Evolutionary conservation across 2,113 vertebrate species (phyloP).

Genomic region (Rhynchomys soricoides): DNA sequence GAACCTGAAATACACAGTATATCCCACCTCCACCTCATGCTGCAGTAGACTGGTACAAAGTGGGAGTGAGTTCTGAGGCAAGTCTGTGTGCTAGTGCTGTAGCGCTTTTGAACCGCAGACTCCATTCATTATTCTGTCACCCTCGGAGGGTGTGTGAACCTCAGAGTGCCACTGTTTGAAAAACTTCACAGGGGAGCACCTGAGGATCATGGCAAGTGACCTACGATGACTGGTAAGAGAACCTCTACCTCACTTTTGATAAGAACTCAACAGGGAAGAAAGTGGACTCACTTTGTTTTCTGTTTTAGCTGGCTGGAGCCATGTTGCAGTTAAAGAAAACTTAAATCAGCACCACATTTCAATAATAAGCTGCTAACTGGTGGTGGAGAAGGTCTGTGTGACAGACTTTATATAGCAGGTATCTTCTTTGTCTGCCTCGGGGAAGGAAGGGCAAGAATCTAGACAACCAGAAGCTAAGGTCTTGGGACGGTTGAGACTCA

Average conservation of each 20-base stretch:
- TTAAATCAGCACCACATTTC: neutral
- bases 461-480: neutral
- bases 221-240: neutral
- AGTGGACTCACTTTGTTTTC: neutral
- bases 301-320: neutral
- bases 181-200: neutral
- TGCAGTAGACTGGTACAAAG: slow-evolving; percentile 35
- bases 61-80: slow-evolving; percentile 46
- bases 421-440: neutral
- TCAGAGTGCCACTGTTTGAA: neutral
- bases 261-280: neutral
- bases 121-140: neutral
- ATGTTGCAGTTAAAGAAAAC: neutral
- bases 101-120: neutral
- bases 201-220: neutral
- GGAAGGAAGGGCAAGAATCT: neutral
- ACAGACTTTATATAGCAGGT: neutral
- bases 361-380: neutral
- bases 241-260: neutral
- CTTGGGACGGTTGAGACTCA: neutral
- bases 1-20: slow-evolving; percentile 27
- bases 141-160: neutral
- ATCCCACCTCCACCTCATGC: neutral
- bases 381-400: neutral
- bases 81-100: neutral